Evolutionary conservation across 1,140 invertebrate genomes (phyloP).

Genomic region (Aphidius gifuensis): DNA sequence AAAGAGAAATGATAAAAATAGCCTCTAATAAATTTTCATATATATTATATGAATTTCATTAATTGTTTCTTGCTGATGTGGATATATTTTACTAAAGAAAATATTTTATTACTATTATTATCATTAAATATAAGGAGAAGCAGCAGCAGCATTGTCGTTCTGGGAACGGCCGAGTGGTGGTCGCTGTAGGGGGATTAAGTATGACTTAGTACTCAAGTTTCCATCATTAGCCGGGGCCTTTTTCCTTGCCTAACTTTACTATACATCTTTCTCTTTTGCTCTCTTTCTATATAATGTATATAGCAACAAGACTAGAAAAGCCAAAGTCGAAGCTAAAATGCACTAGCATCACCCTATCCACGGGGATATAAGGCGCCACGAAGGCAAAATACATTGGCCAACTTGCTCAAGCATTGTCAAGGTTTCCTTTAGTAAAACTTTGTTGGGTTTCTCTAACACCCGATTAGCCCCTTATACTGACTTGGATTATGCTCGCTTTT

Average conservation of each 20-base stretch:
- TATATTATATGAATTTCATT: no score
- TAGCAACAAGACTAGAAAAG: no score
- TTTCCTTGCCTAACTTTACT: not conserved
- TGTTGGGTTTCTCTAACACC: slow-evolving; percentile 12
- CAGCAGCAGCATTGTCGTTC: not conserved
- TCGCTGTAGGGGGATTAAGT: slow-evolving; percentile 38
- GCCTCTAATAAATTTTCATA: no score
- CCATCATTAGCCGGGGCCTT: slow-evolving; percentile 41
- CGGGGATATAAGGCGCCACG: not conserved
- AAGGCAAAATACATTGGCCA: not conserved
- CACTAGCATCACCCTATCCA: no score
- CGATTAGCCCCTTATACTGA: slow-evolving; percentile 16
- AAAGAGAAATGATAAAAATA: no score
- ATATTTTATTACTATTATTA: no score
- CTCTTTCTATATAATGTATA: slow-evolving; percentile 13
- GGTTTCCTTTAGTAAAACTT: slow-evolving; percentile 29
- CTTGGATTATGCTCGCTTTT: slow-evolving; percentile 11
- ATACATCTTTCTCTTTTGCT: no score
- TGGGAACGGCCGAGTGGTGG: slow-evolving; percentile 12
- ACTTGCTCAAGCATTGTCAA: slow-evolving; percentile 36
- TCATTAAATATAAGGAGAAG: no score
- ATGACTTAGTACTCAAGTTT: slow-evolving; percentile 52
- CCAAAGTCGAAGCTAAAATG: not conserved
- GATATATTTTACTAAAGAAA: no score
- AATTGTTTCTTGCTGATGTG: no score